These are phyloP conservation scores for Malurus melanocephalus DNA, from an alignment of 2,113 vertebrate genomes.

Conservation along the genomic window DNA sequence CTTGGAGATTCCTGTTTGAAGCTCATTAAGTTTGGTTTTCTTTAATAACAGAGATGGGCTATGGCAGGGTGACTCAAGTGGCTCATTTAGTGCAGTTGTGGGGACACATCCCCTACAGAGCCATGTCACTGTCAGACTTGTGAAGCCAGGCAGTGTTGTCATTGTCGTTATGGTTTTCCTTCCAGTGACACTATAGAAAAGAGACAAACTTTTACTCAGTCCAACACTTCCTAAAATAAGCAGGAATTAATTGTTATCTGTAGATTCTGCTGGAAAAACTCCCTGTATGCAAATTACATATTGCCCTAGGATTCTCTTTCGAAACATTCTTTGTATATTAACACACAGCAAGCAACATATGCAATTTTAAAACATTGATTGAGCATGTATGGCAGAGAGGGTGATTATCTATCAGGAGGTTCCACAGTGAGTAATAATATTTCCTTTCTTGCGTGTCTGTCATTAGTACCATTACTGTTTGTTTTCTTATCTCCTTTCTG, in stretches of 20 bases:
- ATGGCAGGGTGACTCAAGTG: neutral
- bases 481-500: neutral
- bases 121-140: neutral
- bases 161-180: neutral
- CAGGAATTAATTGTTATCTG: neutral
- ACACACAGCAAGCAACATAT: neutral
- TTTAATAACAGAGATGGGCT: neutral
- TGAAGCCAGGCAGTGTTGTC: neutral
- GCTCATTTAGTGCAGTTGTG: neutral
- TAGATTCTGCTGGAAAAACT: neutral
- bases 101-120: neutral
- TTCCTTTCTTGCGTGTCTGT: neutral
- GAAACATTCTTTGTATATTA: neutral
- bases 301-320: neutral
- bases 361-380: neutral
- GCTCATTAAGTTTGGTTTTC: constrained; percentile 26
- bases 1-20: constrained; percentile 26
- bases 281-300: neutral
- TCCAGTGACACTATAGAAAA: neutral
- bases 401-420: rapidly evolving
- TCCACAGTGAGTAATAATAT: rapidly evolving
- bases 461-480: no score
- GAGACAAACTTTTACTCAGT: neutral
- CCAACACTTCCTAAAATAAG: neutral
- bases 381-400: neutral